Base-by-base conservation (phyloP, 2,113 vertebrate species). In the Syngnathus scovelli region DNA sequence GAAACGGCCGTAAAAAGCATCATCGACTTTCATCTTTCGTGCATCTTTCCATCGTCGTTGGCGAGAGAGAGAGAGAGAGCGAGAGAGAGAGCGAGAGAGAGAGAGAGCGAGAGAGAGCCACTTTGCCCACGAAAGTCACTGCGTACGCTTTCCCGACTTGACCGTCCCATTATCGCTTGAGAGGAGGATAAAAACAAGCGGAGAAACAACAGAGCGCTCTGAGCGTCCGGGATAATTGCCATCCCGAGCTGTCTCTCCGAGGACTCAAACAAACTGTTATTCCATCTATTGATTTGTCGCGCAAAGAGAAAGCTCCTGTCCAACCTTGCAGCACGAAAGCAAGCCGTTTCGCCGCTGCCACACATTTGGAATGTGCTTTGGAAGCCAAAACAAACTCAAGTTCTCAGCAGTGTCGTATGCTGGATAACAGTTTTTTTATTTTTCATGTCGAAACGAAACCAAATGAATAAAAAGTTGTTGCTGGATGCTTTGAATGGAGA, bases 221-320 rank as follows among this genome's bases (percentile, higher is more conserved):
- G 7, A 11, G 38, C 37, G 60, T 61, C 6, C 4, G 37, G 60
- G 60, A 41, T 61, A 61, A 61, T 61, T 61, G 60, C 60, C 60
- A 23, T 41, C 38, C 11, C 38, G 19, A 41, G 19, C 60, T 7
- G 55, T 58, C 19, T 61, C 60, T 21, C 60, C 7, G 15, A 21
- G 60, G 60, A 61, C 38, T 21, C 19, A 61, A 21, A 61, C 60
- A 61, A 61, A 61, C 38, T 21, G 39, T 23, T 43, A 27, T 15
- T 62, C 6, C 9, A n/a, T 62, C 41, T 44, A 15, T 44, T 44
- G 61, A 61, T 61, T 61, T 61, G 11, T 10, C 61, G 12, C 38
- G 2, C 4, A 13, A 11, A 43, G n/a, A 41, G 9, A 21, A 23
- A 43, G 6, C 38, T 61, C 41, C 38, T 61, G 59, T 61, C 19